Evolutionary conservation across 1,140 invertebrate genomes (phyloP).

Genomic region (Drosophila melanica): DNA sequence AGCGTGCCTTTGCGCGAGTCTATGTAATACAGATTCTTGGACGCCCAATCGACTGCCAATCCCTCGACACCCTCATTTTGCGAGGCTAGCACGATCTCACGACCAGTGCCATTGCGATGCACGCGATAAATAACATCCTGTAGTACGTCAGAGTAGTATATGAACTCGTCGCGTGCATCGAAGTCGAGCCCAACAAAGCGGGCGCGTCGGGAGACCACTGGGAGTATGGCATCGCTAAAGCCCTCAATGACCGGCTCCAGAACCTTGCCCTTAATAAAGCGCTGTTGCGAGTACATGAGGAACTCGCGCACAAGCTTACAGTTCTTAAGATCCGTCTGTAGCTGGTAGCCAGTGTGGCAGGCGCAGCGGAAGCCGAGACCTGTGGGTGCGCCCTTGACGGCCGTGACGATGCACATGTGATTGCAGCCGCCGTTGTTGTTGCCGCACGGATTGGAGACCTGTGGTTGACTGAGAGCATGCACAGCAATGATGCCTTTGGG

Average conservation of each 20-base stretch:
- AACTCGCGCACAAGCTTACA: constrained; percentile 96
- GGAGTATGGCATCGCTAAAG: constrained; percentile 96
- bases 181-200: constrained; percentile 99
- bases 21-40: constrained; percentile 99
- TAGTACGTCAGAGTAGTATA: constrained; percentile 98
- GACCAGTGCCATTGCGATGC: constrained; percentile 93
- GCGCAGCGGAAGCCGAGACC: constrained; percentile 96
- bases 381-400: constrained; percentile 89
- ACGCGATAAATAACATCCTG: constrained; percentile 98
- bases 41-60: constrained; percentile 97
- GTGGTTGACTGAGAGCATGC: constrained; percentile 91
- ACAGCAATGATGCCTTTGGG: constrained; percentile 93
- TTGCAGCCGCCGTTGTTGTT: constrained; percentile 95
- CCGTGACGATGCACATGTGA: constrained; percentile 97
- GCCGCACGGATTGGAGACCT: constrained; percentile 94
- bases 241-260: constrained; percentile 94
- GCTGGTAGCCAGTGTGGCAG: constrained; percentile 94
- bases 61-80: constrained; percentile 99
- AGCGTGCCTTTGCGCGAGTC: constrained; percentile 97
- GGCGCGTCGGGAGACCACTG: constrained; percentile 94
- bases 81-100: constrained; percentile 96
- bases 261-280: constrained; percentile 98
- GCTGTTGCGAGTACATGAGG: constrained; percentile 98
- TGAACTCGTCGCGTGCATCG: constrained; percentile 94
- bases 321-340: constrained; percentile 90